Conservation (phyloP, 1,140 invertebrate genomes). For the Diorhabda carinulata region DNA sequence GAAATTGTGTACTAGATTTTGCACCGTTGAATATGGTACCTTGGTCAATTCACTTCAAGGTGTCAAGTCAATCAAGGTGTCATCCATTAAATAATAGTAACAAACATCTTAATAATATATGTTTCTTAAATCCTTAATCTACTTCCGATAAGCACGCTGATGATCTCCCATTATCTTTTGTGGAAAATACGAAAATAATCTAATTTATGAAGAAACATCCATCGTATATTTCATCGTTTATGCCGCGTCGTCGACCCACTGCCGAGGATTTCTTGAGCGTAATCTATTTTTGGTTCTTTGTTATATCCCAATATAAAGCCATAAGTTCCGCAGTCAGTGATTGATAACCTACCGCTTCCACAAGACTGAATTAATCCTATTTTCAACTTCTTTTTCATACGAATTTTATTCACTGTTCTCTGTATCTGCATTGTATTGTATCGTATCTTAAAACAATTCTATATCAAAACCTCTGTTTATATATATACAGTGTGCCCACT, state of each 20-base stretch:
- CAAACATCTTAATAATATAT: too few species aligned
- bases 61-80: too few species aligned
- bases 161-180: slow-evolving; percentile 3
- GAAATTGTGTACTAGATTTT: too few species aligned
- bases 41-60: too few species aligned
- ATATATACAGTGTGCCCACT: too few species aligned
- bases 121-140: too few species aligned
- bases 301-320: slow-evolving; percentile 20
- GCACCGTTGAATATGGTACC: too few species aligned
- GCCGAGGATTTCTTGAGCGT: slow-evolving; percentile 22
- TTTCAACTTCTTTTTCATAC: slow-evolving; percentile 1
- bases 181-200: slow-evolving; percentile 33
- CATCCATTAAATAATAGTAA: too few species aligned
- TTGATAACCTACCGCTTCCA: slow-evolving; percentile 18
- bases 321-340: slow-evolving; percentile 23
- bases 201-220: slow-evolving; percentile 32
- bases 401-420: not conserved
- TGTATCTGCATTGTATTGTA: too few species aligned
- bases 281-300: slow-evolving; percentile 26
- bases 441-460: too few species aligned
- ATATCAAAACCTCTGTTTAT: too few species aligned
- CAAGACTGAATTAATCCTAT: slow-evolving; percentile 20
- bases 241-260: slow-evolving; percentile 10
- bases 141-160: not conserved
- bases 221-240: slow-evolving; percentile 28